Evolutionary conservation across 2,797 vertebrate genomes (phyloP).

Genomic region (Danio tinwini): DNA sequence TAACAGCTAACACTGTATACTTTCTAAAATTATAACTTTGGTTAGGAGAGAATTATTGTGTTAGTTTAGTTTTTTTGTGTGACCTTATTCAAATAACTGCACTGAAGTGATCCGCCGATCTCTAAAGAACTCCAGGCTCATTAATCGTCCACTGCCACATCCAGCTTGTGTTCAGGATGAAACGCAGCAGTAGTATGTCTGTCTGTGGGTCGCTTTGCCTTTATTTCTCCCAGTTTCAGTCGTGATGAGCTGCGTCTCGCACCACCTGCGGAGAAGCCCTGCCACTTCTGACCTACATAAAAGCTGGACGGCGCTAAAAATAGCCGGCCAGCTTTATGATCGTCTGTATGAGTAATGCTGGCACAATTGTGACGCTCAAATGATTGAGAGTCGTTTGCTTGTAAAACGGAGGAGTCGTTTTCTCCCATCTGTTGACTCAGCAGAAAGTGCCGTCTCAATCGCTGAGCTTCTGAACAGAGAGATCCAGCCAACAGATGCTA

Average conservation of each 20-base stretch:
- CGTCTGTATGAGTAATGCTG: conserved; percentile 43
- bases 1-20: no score
- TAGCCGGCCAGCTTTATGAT: conserved; percentile 71
- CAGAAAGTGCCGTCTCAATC: conserved; percentile 59
- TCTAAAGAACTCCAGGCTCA: no score
- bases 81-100: no score
- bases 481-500: conserved; percentile 48
- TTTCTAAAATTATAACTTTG: no score
- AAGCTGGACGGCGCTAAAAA: conserved; percentile 72
- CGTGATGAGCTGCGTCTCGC: conserved; percentile 2
- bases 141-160: no score
- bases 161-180: no score
- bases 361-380: not conserved
- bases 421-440: conserved; percentile 54
- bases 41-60: no score
- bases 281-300: conserved; percentile 77
- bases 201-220: not conserved
- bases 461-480: no score
- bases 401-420: conserved; percentile 56
- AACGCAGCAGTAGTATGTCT: no score
- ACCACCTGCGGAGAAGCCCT: conserved; percentile 53
- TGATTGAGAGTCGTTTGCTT: conserved; percentile 13
- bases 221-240: not conserved
- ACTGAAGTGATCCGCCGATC: no score
- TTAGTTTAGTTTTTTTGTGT: no score